Percentiles rank a stretch among this genome's conserved stretches.
These are phyloP conservation scores for Cossypha polioptera DNA, from an alignment of 2,797 vertebrate species.

Conservation along the genomic window DNA sequence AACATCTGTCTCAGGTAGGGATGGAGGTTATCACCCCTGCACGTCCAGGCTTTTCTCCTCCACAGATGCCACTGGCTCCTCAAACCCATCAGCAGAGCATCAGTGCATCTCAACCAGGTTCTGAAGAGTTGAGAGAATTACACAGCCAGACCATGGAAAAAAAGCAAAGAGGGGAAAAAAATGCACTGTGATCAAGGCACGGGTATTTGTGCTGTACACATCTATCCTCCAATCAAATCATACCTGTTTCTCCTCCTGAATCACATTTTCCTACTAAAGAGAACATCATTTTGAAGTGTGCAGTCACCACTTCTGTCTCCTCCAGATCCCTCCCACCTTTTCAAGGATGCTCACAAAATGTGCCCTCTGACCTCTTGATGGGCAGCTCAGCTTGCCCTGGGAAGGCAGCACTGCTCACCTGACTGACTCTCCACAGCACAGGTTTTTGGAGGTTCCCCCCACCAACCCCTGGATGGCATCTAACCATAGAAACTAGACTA, in stretches of 20 bases:
- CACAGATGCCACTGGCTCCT: background rate
- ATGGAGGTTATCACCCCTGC: background rate
- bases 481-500: background rate
- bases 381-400: background rate
- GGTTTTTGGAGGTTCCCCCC: accelerated
- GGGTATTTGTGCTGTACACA: background rate
- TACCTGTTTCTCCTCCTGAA: background rate
- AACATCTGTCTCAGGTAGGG: background rate
- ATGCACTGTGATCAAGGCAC: background rate
- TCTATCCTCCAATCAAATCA: background rate
- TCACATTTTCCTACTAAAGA: background rate
- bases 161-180: background rate
- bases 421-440: background rate
- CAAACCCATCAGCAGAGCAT: background rate
- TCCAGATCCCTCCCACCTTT: background rate
- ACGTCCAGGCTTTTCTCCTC: background rate
- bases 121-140: background rate
- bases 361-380: accelerated
- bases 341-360: background rate
- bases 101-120: background rate
- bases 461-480: background rate
- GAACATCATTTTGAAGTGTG: background rate
- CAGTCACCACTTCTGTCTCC: background rate
- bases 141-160: background rate
- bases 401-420: background rate